phyloP scores from a whole-genome alignment of 2,797 vertebrate species.

The Dendrocincla tyrannina region DNA sequence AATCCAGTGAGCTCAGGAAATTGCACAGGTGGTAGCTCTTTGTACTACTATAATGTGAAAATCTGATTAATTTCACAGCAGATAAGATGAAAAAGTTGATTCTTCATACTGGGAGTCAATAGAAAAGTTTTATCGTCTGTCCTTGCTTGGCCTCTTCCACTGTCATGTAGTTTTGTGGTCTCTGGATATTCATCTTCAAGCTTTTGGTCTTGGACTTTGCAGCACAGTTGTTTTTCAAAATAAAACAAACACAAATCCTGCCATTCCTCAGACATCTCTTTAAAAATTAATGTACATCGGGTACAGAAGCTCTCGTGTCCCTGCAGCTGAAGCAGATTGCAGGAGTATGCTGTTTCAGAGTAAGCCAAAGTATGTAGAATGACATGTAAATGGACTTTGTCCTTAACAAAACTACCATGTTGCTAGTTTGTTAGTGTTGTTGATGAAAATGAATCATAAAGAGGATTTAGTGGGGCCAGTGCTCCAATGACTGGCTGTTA shows the following conservation, averaged over 20 bases:
- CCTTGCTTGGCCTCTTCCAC: background rate
- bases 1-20: slow-evolving; percentile 25
- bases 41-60: slow-evolving; percentile 26
- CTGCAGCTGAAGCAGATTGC: background rate
- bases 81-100: slow-evolving; percentile 8
- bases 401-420: background rate
- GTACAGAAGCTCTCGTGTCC: background rate
- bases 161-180: background rate
- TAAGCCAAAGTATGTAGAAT: background rate
- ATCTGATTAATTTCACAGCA: slow-evolving; percentile 45
- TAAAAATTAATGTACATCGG: background rate
- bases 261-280: background rate
- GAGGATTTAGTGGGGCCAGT: background rate
- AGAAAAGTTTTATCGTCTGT: background rate
- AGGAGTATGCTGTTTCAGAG: background rate
- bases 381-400: background rate
- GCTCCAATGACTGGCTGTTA: background rate
- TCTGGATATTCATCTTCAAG: background rate
- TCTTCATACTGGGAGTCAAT: background rate
- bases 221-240: background rate
- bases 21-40: slow-evolving; percentile 33
- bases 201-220: background rate
- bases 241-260: background rate
- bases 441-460: background rate
- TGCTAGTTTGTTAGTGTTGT: background rate